Evolutionary conservation across 2,888 invertebrate species (phyloP).

Genomic region (Aromia moschata): DNA sequence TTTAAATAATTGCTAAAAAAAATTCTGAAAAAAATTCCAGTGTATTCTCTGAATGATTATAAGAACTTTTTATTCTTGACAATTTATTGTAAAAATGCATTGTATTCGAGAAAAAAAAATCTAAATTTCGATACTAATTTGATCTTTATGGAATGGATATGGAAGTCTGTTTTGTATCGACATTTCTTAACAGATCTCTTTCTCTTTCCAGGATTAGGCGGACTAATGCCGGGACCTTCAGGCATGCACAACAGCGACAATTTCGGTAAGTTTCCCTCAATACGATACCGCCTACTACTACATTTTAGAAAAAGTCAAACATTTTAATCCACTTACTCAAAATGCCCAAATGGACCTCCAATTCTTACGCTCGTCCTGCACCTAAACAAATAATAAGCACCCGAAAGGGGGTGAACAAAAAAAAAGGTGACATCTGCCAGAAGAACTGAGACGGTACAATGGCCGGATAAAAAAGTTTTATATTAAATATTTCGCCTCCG

Average conservation of each 20-base stretch:
- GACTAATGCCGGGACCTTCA: conserved; percentile 86
- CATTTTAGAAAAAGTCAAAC: conserved; percentile 39
- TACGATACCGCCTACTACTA: neutral
- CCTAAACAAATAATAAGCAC: conserved; percentile 24
- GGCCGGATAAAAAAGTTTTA: conserved; percentile 38
- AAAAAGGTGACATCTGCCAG: conserved; percentile 45
- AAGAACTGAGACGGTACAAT: conserved; percentile 24
- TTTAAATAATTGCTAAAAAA: no score
- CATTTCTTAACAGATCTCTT: no score
- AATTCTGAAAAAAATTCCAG: no score
- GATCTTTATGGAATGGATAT: no score
- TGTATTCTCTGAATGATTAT: no score
- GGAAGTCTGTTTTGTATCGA: no score
- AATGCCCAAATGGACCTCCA: neutral
- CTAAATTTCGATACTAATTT: no score
- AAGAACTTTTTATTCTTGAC: no score
- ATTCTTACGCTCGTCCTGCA: conserved; percentile 19
- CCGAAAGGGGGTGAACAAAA: conserved; percentile 27
- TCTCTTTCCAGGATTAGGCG: conserved; percentile 72
- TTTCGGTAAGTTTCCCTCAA: conserved; percentile 68
- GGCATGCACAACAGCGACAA: conserved; percentile 79
- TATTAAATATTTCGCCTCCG: conserved; percentile 48
- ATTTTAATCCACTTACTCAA: conserved; percentile 33
- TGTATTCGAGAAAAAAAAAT: no score
- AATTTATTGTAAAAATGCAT: no score